These are phyloP conservation scores for Aphidoletes aphidimyza DNA, from an alignment of 2,888 invertebrate genomes.

Conservation along the genomic window DNA sequence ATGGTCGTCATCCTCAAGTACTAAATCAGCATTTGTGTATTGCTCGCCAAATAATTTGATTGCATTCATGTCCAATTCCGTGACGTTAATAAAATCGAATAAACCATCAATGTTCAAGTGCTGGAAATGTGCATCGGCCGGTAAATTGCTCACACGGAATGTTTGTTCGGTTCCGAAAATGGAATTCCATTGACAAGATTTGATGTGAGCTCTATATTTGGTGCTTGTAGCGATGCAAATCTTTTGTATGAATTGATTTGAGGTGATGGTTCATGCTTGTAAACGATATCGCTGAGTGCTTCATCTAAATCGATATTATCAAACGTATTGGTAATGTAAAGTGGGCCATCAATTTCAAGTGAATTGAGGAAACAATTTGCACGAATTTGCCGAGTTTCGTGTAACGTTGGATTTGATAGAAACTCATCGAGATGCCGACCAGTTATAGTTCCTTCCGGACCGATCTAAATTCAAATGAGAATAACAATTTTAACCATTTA, in stretches of 20 bases:
- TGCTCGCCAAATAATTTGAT: slow-evolving; percentile 66
- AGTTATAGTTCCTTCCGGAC: slow-evolving; percentile 66
- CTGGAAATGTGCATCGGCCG: slow-evolving; percentile 67
- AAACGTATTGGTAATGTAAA: slow-evolving; percentile 66
- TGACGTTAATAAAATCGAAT: slow-evolving; percentile 66
- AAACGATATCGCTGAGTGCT: slow-evolving; percentile 67
- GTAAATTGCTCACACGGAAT: slow-evolving; percentile 64
- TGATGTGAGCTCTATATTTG: slow-evolving; percentile 65
- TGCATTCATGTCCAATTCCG: slow-evolving; percentile 65
- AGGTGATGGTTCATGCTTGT: slow-evolving; percentile 60
- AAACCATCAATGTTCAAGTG: slow-evolving; percentile 65
- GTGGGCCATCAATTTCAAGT: slow-evolving; percentile 68
- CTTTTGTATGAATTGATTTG: slow-evolving; percentile 65
- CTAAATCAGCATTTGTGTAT: slow-evolving; percentile 63
- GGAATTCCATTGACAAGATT: slow-evolving; percentile 66
- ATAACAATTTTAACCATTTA: neutral
- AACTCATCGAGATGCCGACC: slow-evolving; percentile 66
- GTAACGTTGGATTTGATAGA: slow-evolving; percentile 67
- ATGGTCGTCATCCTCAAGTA: slow-evolving; percentile 61
- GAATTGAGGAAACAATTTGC: slow-evolving; percentile 67
- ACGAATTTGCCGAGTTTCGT: slow-evolving; percentile 64
- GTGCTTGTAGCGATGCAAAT: slow-evolving; percentile 66
- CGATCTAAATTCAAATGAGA: no score
- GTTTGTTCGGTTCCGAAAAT: slow-evolving; percentile 67
- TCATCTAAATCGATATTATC: slow-evolving; percentile 65